Base-by-base conservation (phyloP, 92 coral and sea anemone genomes). In the Hydrozoanthus gracilis region DNA sequence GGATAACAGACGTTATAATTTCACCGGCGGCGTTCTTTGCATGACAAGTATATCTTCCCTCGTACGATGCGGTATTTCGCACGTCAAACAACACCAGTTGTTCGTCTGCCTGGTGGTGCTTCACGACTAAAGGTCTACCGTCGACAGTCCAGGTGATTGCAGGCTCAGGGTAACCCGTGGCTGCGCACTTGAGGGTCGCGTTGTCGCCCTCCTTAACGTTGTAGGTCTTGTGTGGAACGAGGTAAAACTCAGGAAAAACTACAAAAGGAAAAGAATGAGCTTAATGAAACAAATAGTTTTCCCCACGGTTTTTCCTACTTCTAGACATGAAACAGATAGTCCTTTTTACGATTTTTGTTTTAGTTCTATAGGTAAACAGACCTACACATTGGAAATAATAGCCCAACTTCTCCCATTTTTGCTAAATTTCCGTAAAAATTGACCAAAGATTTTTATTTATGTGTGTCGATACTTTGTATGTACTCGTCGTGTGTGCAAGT, bases 21-120 rank as follows among this genome's bases (percentile, higher is more conserved):
- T 64, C 70, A 64, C 71, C 71, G 27, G 71, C 71, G 27, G 27
- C 71, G 71, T 66, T 66, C 71, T 66, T 66, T 66, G 71, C 71
- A 66, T 66, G 71, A 66, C 71, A 66, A 11, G 27, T 66, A 14
- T 66, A 66, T 11, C 27, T 66, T 66, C 71, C 71, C 71, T 66
- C 71, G 71, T 66, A 66, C 71, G 71, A 66, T 66, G 20, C 71
- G 39, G 39, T 27, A 27, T 27, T 27, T 27, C 2, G 39, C 39
- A 27, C 0, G 39, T 27, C 2, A 27, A 27, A 27, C 39, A 27
- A 27, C 39, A 27, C 39, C 39, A 16, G 20, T 66, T 66, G 71
- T 66, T 14, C 71, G 71, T 66, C 71, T 66, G 39, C 27, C 71
- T 66, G 71, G 27, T 66, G 20, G 2, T 66, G 71, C 27, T 66